phyloP scores from a whole-genome alignment of 64 coral and sea anemone species.

The Orbicella faveolata region DNA sequence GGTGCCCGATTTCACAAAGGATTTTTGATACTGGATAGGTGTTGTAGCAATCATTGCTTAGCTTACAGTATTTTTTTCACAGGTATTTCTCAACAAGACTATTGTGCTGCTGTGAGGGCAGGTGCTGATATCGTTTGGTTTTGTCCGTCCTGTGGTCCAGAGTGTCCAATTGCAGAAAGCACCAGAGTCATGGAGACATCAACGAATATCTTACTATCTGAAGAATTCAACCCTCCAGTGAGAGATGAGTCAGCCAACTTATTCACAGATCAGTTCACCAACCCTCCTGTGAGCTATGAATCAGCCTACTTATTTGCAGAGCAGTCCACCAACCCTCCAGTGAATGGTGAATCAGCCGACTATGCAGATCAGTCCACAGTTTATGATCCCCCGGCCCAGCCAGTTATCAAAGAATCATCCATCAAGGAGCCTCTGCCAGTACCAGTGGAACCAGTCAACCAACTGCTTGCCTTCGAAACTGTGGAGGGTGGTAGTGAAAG shows the following conservation, averaged over 20 bases:
- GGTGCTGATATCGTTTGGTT: not conserved
- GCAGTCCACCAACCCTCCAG: too few relatives aligned
- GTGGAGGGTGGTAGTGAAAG: constrained; percentile 12
- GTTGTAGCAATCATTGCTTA: too few relatives aligned
- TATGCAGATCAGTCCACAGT: not conserved
- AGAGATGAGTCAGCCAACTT: not conserved
- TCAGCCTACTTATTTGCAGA: too few relatives aligned
- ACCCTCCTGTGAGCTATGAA: not conserved
- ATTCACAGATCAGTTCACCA: not conserved
- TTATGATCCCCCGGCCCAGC: not conserved
- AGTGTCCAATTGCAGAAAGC: not conserved
- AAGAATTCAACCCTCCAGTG: not conserved
- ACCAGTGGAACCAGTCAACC: not conserved
- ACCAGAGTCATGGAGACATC: not conserved
- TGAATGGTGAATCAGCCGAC: not conserved
- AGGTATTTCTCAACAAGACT: constrained; percentile 13
- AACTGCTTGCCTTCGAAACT: not conserved
- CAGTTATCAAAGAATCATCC: not conserved
- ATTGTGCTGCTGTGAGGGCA: not conserved
- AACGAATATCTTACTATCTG: not conserved
- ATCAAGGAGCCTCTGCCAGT: not conserved
- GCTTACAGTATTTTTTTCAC: not conserved
- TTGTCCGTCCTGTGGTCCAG: not conserved
- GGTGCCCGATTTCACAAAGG: too few relatives aligned
- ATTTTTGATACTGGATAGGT: too few relatives aligned